Evolutionary conservation across 2,888 invertebrate species (phyloP).

Genomic region (Branchipolynoe longqiensis): DNA sequence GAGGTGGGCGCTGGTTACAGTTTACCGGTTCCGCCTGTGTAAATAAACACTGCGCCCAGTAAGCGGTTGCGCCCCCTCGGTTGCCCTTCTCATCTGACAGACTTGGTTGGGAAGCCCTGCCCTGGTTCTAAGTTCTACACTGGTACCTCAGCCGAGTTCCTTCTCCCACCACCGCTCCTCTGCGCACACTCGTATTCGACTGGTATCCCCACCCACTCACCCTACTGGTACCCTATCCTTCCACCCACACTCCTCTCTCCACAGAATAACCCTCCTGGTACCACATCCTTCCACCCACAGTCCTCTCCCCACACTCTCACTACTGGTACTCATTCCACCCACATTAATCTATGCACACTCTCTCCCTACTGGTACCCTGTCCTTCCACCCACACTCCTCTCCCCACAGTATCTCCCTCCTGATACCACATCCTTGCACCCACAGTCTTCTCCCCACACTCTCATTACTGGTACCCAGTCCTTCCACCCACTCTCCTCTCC

Average conservation of each 20-base stretch:
- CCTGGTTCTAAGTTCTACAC: not conserved
- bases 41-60: not conserved
- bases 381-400: not conserved
- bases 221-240: not conserved
- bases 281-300: not conserved
- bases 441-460: not conserved
- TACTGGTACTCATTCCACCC: not conserved
- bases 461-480: not conserved
- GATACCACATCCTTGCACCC: not conserved
- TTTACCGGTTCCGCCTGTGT: conserved; percentile 23
- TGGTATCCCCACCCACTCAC: not conserved
- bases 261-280: not conserved
- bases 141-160: not conserved
- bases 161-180: not conserved
- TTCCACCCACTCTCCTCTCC: not conserved
- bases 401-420: not conserved
- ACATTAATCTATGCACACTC: not conserved
- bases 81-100: not conserved
- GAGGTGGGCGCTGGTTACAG: not conserved
- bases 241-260: not conserved
- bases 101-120: not conserved
- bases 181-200: not conserved
- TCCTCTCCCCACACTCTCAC: not conserved
- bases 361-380: not conserved
- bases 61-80: not conserved